Percentiles rank a stretch among this genome's conserved stretches.
phyloP scores from a whole-genome alignment of 2,797 vertebrate genomes.

The Cygnus olor region DNA sequence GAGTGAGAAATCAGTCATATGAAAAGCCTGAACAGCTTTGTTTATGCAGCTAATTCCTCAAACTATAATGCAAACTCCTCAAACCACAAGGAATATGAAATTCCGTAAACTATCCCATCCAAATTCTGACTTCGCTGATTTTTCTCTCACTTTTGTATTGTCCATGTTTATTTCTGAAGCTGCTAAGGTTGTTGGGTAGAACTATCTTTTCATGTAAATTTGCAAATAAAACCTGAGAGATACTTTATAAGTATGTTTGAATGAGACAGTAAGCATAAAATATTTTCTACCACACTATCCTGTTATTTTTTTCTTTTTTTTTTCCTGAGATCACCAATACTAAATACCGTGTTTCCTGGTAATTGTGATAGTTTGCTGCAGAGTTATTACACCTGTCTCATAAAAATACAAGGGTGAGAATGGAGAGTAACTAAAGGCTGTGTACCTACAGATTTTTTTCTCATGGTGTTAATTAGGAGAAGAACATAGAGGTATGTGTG shows the following conservation, averaged over 20 bases:
- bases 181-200: neutral
- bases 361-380: neutral
- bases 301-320: neutral
- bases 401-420: neutral
- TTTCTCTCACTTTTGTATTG: neutral
- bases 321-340: neutral
- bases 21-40: neutral
- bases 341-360: neutral
- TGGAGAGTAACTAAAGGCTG: neutral
- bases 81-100: neutral
- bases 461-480: conserved; percentile 1
- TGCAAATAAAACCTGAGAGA: neutral
- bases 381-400: neutral
- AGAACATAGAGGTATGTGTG: neutral
- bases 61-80: neutral
- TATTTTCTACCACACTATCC: neutral
- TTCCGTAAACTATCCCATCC: neutral
- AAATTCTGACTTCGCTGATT: neutral
- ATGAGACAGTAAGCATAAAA: neutral
- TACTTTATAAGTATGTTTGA: neutral
- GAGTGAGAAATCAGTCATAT: neutral
- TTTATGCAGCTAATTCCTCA: neutral
- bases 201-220: neutral
- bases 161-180: neutral
- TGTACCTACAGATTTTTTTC: neutral